Base-by-base conservation (phyloP, 2,113 vertebrate species). In the Cheilinus undulatus region DNA sequence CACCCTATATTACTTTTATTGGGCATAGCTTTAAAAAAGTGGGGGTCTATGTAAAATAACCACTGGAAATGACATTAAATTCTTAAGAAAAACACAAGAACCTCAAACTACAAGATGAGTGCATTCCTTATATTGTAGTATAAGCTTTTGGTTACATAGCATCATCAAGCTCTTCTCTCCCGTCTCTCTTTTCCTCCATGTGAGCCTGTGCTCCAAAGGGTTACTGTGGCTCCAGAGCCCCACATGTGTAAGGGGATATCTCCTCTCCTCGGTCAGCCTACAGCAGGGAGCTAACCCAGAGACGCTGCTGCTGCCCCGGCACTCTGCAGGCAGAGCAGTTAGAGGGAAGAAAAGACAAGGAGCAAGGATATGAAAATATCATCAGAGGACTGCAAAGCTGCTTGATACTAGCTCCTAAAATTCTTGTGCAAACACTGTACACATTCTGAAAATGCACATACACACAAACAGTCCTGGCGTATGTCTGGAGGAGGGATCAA, bases 211-310 rank as follows among this genome's bases (percentile, higher is more conserved):
- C 82, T 85, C 88, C 88, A 71, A 50, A 58, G 69, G 69, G 51
- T 84, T 85, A 23, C 54, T 24, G 63, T 69, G 73, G 73, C 72
- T 73, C 59, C 83, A 51, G 72, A 87, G 73, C 64, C 69, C 83
- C 83, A 81, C 77, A 82, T 76, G 74, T 91, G 91, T 90, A 92
- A 92, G 86, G 58, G 77, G 84, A 90, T 90, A 87, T 82, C 84
- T 84, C 78, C 60, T 82, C 84, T 84, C 78, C 64, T 54, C 61
- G 73, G 67, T 60, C 80, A 54, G 85, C 72, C 80, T 54, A 53
- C 70, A 73, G 73, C 63, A 20, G 57, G 57, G 78, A 66, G 67
- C 83, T 79, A 58, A 27, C 51, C 3, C 27, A 46, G 51, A 36
- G 32, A 34, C 69, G 60, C 52, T 45, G 74, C 66, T 45, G 74